A percentile compares a stretch with the other conserved stretches of the same genome.
phyloP scores from a whole-genome alignment of 92 coral and sea anemone genomes.

The Umimayanthus chanpuru region DNA sequence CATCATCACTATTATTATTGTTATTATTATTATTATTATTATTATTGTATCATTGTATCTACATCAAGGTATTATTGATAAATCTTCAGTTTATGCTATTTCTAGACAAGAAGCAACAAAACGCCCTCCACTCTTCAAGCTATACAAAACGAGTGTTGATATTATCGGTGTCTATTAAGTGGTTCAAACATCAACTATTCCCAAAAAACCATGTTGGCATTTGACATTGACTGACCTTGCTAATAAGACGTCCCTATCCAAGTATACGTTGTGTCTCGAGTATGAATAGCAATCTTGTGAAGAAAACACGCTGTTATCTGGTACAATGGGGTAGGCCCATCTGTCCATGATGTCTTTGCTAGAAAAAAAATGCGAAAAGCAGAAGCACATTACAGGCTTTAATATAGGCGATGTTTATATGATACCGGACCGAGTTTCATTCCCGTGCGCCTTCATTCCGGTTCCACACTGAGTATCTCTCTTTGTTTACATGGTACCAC shows the following conservation, averaged over 20 bases:
- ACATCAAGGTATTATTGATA: too few relatives aligned
- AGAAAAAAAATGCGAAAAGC: constrained; percentile 1
- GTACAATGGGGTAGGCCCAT: constrained; percentile 96
- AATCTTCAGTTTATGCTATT: too few relatives aligned
- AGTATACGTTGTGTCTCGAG: constrained; percentile 86
- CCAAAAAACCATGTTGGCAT: background rate
- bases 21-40: too few relatives aligned
- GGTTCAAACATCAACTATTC: too few relatives aligned
- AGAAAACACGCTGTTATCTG: constrained; percentile 87
- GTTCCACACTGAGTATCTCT: too few relatives aligned
- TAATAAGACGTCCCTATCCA: constrained; percentile 77
- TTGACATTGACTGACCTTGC: constrained; percentile 72
- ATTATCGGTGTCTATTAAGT: background rate
- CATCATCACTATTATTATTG: too few relatives aligned
- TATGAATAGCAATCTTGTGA: constrained; percentile 80
- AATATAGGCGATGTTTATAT: too few relatives aligned
- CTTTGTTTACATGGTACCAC: too few relatives aligned
- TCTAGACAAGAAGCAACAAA: background rate
- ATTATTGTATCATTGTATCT: too few relatives aligned
- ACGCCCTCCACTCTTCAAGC: background rate
- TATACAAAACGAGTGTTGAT: background rate
- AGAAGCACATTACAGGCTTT: too few relatives aligned
- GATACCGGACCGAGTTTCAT: too few relatives aligned
- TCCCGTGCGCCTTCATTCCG: too few relatives aligned
- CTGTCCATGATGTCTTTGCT: constrained; percentile 94